Conservation (phyloP, 1,140 invertebrate species). For the Drosophila sulfurigaster region DNA sequence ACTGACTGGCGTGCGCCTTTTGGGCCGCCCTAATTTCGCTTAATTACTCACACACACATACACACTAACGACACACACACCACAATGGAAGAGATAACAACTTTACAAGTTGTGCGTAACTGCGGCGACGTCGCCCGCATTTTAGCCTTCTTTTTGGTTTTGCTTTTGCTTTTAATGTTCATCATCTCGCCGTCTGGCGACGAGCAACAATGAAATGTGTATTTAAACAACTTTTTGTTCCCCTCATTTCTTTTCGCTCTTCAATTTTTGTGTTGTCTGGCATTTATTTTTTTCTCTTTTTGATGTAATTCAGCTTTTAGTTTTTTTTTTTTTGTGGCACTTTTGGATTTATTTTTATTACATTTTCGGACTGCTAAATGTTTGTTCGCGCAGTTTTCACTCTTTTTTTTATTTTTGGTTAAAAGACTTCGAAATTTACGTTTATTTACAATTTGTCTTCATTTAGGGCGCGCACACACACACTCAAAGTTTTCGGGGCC, state of each 20-base stretch:
- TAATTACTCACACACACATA: conserved; percentile 61
- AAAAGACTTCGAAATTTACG: conserved; percentile 60
- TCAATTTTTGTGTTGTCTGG: conserved; percentile 37
- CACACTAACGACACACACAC: neutral
- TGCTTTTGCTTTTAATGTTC: conserved; percentile 52
- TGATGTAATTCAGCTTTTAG: conserved; percentile 67
- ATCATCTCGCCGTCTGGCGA: conserved; percentile 57
- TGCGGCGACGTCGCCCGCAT: conserved; percentile 39
- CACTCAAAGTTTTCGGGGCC: conserved; percentile 49
- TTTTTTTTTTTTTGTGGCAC: conserved; percentile 28
- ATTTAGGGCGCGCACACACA: conserved; percentile 68
- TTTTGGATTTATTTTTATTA: conserved; percentile 48
- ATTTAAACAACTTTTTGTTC: conserved; percentile 20
- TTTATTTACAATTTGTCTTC: conserved; percentile 82
- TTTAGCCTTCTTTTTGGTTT: conserved; percentile 26
- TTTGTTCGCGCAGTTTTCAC: conserved; percentile 76
- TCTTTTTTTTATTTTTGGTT: conserved; percentile 39
- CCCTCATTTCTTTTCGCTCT: conserved; percentile 12
- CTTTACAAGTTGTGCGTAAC: conserved; percentile 66
- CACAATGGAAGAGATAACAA: conserved; percentile 35
- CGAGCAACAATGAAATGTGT: conserved; percentile 10
- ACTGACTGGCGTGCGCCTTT: conserved; percentile 51
- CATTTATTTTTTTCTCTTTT: conserved; percentile 10
- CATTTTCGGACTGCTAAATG: conserved; percentile 55
- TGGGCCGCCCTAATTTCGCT: conserved; percentile 76